Percentiles rank a stretch among this genome's conserved stretches.
These are phyloP conservation scores for Drosophila nikananu DNA, from an alignment of 1,140 invertebrate species.

Conservation along the genomic window DNA sequence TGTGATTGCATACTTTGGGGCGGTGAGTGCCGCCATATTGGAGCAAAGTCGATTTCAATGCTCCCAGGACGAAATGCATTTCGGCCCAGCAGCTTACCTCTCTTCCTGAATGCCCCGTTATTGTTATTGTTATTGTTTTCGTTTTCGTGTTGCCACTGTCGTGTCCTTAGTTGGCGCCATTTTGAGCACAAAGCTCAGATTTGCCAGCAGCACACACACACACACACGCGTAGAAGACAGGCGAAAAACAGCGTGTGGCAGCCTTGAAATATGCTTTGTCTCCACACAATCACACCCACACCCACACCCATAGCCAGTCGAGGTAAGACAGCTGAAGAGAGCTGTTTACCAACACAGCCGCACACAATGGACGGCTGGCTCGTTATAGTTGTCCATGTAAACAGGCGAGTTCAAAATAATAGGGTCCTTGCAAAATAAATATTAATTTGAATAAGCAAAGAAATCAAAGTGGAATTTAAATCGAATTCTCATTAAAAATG, in stretches of 20 bases:
- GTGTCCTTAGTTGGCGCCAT: constrained; percentile 65
- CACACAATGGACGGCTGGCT: constrained; percentile 30
- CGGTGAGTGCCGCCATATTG: constrained; percentile 31
- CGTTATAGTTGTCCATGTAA: constrained; percentile 55
- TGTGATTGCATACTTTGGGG: constrained; percentile 38
- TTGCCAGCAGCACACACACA: constrained; percentile 54
- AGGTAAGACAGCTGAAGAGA: constrained; percentile 27
- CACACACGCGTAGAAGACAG: constrained; percentile 8
- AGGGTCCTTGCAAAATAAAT: neutral
- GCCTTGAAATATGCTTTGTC: constrained; percentile 73
- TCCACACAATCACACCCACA: constrained; percentile 18
- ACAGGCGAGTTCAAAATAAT: constrained; percentile 7
- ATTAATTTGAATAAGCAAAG: neutral
- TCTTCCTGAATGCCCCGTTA: constrained; percentile 21
- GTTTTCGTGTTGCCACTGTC: constrained; percentile 32
- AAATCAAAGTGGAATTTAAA: neutral
- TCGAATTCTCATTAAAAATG: too few species aligned
- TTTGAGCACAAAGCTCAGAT: constrained; percentile 72
- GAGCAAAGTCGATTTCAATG: constrained; percentile 5
- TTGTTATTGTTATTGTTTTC: constrained; percentile 41
- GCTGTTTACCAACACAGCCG: constrained; percentile 26
- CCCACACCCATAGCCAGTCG: neutral
- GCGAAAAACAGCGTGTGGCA: constrained; percentile 45
- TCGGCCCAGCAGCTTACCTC: constrained; percentile 22
- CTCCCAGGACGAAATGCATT: constrained; percentile 19